Conservation (phyloP, 1,140 invertebrate species). For the Oncopeltus fasciatus region DNA sequence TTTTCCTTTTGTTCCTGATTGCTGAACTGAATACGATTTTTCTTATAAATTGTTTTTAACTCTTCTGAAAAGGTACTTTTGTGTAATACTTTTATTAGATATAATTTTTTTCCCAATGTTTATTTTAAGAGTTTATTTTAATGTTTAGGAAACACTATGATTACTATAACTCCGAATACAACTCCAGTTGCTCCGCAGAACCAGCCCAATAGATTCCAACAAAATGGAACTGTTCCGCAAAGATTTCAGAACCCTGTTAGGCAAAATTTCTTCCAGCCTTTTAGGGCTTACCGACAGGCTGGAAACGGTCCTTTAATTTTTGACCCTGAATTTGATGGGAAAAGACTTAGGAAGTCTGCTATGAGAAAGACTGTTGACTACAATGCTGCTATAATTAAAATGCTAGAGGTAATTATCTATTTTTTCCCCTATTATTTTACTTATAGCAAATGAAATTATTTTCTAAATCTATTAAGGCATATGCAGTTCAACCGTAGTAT, state of each 20-base stretch:
- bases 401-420: conserved; percentile 64
- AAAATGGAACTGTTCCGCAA: conserved; percentile 7
- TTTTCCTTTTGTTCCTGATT: too few species aligned
- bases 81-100: too few species aligned
- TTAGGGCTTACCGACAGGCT: conserved; percentile 21
- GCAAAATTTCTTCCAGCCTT: conserved; percentile 23
- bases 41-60: too few species aligned
- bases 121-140: too few species aligned
- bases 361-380: conserved; percentile 97
- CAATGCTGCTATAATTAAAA: conserved; percentile 87
- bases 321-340: conserved; percentile 76
- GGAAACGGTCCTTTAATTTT: conserved; percentile 18
- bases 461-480: too few species aligned
- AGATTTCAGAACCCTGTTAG: conserved; percentile 19
- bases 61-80: too few species aligned
- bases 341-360: conserved; percentile 85
- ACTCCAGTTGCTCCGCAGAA: conserved; percentile 10
- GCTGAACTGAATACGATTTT: too few species aligned
- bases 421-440: not conserved
- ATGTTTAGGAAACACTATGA: too few species aligned
- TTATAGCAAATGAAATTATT: not conserved
- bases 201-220: conserved; percentile 15
- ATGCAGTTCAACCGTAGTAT: too few species aligned
- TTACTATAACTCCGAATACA: conserved; percentile 23
- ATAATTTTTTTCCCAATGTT: too few species aligned